Evolutionary conservation across 2,797 vertebrate species (phyloP).

Genomic region (Kryptopterus vitreolus): DNA sequence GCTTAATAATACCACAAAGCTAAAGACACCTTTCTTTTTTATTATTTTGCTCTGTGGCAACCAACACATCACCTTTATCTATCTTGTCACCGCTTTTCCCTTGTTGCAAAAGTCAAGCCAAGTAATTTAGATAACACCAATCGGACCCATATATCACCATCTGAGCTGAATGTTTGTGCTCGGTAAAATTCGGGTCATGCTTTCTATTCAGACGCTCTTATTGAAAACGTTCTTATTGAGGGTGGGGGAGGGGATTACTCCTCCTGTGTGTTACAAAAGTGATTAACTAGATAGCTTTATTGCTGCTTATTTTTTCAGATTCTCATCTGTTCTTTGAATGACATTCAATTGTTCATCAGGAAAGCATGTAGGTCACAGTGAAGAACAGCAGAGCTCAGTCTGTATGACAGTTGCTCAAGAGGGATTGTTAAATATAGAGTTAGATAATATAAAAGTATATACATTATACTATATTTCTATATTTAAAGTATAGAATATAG

Average conservation of each 20-base stretch:
- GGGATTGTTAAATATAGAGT: background rate
- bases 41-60: background rate
- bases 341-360: background rate
- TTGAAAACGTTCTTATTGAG: conserved; percentile 30
- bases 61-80: background rate
- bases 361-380: background rate
- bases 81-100: background rate
- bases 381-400: background rate
- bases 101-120: background rate
- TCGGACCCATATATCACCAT: conserved; percentile 17
- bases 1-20: background rate
- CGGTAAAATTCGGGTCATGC: background rate
- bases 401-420: background rate
- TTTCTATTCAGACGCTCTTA: conserved; percentile 30
- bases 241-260: conserved; percentile 28
- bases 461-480: no score
- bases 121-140: conserved; percentile 25
- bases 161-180: conserved; percentile 10
- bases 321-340: conserved; percentile 3
- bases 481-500: no score
- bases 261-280: conserved; percentile 1
- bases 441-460: no score
- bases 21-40: conserved; percentile 1
- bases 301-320: conserved; percentile 22
- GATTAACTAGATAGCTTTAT: conserved; percentile 22